Evolutionary conservation across 2,113 vertebrate species (phyloP), one percentile per base, ranked within the genome.

Genomic region (Mesitornis unicolor): DNA sequence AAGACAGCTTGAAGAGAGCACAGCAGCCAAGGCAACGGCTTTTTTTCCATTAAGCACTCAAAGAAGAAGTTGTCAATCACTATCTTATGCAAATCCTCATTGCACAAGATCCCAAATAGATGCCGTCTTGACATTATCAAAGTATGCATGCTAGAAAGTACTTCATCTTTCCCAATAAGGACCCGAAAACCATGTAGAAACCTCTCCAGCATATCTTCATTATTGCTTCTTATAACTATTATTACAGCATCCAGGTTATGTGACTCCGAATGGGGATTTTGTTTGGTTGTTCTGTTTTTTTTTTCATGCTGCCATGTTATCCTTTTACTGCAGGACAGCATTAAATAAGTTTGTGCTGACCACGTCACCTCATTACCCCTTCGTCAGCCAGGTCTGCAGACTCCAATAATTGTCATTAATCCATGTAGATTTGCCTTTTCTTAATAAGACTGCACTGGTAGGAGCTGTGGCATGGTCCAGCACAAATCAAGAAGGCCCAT

Each of bases 151-250:
- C 29, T 33, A 26, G 19, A 57, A 57, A 70, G 14, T 13, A 25
- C 14, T 21, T 15, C 22, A 12, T 35, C 22, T 22, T 63, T 33
- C 14, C 28, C 31, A 78, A 20, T 9, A 3, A 54, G 63, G 36
- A 54, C 35, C 74, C 53, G n/a, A 25, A 78, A 85, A 25, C 31
- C 1, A 5, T 0, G 7, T 1, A 59, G 74, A 84, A 93, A 73
- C 36, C 76, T 53, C 86, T 54, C 70, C 76, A 53, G 50, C n/a
- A 1, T 3, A 50, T 11, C 73, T 60, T 38, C 10, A 18, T 29
- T 10, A 4, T 0, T 0, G 1, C 40, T 77, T 61, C 54, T 54
- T 10, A 1, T 3, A 69, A 11, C 25, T 14, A 2, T 2, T 12
- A 12, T 33, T 31, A 9, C 47, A 64, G 60, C 48, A 48, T 4